Conservation (phyloP, 2,888 invertebrate genomes). For the Campopleginae sp. region DNA sequence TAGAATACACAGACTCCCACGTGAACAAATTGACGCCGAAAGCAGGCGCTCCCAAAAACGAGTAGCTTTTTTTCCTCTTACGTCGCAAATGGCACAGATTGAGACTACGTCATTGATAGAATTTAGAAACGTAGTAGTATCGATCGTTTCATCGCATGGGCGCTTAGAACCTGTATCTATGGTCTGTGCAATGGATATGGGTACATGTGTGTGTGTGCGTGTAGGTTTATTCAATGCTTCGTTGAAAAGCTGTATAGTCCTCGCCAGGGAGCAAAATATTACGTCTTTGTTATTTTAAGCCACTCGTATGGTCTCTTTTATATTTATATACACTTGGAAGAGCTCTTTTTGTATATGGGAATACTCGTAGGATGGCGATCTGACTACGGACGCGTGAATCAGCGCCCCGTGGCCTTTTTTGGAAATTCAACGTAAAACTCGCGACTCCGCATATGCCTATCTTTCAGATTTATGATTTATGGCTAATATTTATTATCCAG, state of each 20-base stretch:
- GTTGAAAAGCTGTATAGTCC: neutral
- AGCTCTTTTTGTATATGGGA: slow-evolving; percentile 34
- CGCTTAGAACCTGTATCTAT: slow-evolving; percentile 59
- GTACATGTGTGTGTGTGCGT: neutral
- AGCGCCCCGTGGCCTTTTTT: slow-evolving; percentile 58
- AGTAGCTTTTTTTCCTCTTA: slow-evolving; percentile 26
- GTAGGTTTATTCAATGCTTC: neutral
- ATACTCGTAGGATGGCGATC: slow-evolving; percentile 46
- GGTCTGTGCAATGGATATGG: neutral
- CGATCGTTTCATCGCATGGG: slow-evolving; percentile 53
- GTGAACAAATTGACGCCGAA: slow-evolving; percentile 27
- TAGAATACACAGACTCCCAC: slow-evolving; percentile 35
- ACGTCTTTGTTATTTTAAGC: slow-evolving; percentile 27
- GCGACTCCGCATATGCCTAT: neutral
- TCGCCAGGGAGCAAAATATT: neutral
- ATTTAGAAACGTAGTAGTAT: slow-evolving; percentile 34
- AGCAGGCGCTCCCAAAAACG: slow-evolving; percentile 27
- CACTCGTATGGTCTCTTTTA: neutral
- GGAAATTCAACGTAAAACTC: slow-evolving; percentile 41
- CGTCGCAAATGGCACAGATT: slow-evolving; percentile 49
- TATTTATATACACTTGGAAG: slow-evolving; percentile 13
- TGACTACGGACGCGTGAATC: slow-evolving; percentile 46
- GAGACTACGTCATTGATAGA: slow-evolving; percentile 51
- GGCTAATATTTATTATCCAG: neutral
- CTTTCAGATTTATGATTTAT: neutral